phyloP scores from a whole-genome alignment of 2,888 invertebrate genomes.

The Phengaris arion region DNA sequence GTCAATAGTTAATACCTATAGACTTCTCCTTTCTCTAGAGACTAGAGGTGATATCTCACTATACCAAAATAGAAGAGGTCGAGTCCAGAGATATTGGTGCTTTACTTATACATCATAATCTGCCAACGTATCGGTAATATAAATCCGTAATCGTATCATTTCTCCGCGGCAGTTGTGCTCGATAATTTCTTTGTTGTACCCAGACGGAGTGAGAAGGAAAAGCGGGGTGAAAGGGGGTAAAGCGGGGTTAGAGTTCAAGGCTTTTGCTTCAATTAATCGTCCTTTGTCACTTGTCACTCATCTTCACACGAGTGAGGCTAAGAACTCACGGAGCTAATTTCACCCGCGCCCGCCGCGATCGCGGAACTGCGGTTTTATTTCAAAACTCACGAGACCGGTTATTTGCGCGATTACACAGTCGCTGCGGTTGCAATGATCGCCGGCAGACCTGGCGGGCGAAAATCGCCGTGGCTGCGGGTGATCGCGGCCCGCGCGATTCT shows the following conservation, averaged over 20 bases:
- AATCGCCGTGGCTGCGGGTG: too few relatives aligned
- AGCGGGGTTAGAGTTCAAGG: not conserved
- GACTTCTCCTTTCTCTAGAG: too few relatives aligned
- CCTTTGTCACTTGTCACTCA: slow-evolving; percentile 4
- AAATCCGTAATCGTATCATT: not conserved
- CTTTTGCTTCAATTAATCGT: not conserved
- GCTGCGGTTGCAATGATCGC: too few relatives aligned
- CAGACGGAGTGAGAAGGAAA: not conserved
- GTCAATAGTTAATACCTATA: too few relatives aligned
- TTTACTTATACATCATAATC: not conserved
- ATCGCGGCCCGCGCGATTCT: too few relatives aligned
- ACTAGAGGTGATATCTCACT: too few relatives aligned
- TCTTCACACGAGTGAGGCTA: not conserved
- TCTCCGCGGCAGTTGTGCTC: not conserved
- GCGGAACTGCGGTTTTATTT: too few relatives aligned
- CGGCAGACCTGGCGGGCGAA: too few relatives aligned
- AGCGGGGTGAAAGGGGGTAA: not conserved
- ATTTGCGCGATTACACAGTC: too few relatives aligned
- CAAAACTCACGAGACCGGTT: too few relatives aligned
- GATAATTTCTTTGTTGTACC: not conserved
- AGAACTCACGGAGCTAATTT: too few relatives aligned
- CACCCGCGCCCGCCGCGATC: not conserved
- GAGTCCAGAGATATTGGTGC: not conserved
- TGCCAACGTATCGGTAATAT: not conserved
- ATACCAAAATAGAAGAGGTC: too few relatives aligned